A percentile compares a stretch with the other conserved stretches of the same genome.
Conservation (phyloP, 2,888 invertebrate genomes). For the Odontothrips loti region DNA sequence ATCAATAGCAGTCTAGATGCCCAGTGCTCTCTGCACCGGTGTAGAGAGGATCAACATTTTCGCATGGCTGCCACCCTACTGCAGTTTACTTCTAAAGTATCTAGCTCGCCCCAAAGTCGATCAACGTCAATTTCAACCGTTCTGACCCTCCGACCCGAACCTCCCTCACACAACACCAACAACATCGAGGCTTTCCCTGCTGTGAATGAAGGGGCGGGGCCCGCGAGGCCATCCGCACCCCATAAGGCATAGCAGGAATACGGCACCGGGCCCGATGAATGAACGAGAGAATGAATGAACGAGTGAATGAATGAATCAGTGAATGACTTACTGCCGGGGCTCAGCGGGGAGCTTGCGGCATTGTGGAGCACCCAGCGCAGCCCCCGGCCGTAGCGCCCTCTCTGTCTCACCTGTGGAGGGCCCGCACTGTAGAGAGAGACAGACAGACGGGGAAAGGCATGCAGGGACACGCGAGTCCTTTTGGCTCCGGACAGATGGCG, state of each 20-base stretch:
- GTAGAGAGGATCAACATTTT: too few species aligned
- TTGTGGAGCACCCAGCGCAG: not conserved
- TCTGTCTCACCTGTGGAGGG: too few species aligned
- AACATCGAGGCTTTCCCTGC: too few species aligned
- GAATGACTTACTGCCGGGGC: constrained; percentile 5
- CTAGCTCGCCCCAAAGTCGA: too few species aligned
- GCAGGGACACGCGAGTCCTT: not conserved
- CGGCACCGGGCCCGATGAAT: not conserved
- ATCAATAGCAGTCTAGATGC: too few species aligned
- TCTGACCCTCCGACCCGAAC: too few species aligned
- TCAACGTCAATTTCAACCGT: too few species aligned
- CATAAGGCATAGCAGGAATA: not conserved
- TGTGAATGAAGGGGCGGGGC: not conserved
- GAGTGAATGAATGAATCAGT: constrained; percentile 3
- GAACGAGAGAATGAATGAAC: not conserved
- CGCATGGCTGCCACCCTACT: too few species aligned
- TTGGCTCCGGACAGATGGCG: not conserved
- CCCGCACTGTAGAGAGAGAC: not conserved
- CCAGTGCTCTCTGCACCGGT: too few species aligned
- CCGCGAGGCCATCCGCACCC: not conserved
- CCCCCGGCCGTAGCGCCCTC: not conserved
- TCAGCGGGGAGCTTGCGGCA: not conserved
- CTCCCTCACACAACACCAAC: too few species aligned
- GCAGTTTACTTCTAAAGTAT: too few species aligned
- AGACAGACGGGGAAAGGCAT: not conserved